Base-by-base conservation (phyloP, 2,888 invertebrate species). In the Schizotus pectinicornis region DNA sequence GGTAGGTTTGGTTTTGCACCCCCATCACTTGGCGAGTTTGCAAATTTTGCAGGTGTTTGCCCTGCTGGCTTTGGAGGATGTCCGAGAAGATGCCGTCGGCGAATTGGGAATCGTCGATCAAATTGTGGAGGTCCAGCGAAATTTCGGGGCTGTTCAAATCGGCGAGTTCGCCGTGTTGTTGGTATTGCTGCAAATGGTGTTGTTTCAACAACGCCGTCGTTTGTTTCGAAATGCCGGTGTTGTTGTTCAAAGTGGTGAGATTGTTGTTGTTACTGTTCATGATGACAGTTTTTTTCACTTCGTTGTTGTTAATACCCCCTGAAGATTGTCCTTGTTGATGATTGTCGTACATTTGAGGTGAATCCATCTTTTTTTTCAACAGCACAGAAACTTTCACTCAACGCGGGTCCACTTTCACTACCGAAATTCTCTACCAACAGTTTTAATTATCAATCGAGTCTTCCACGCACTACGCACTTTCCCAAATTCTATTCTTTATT, bases 121-220 rank as follows among this genome's bases (percentile, higher is more conserved):
- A 85, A 79, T 93, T 91, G 76, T 95, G 94, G 66, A 96, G 83
- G 76, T 96, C 95, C 74, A 96, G 83, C 65, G 94, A 93, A 78
- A 95, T 94, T 81, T 96, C 96, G 67, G 94, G 93, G 56, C 92
- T 91, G 79, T 94, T 94, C 73, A 96, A 85, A 78, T 95, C 95
- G 76, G 92, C 91, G 61, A 95, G 81, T 75, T 95, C 94, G 38
- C 84, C 85, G 58, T 90, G 89, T 57, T 91, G 90, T 61, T 89
- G 87, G 79, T 90, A 91, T 67, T 87, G 86, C 58, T 90, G 85
- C 71, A 88, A 83, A 72, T 91, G 83, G 72, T 86, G 87, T 68
- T 89, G 88, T 64, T 88, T 86, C 64, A 82, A 74, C 41, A 84
- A 80, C 67, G 83, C 81, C 71, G 84, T 79, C 74, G 85, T 81